Conservation (phyloP, 2,888 invertebrate genomes). For the Nipponacmea schrenckii region DNA sequence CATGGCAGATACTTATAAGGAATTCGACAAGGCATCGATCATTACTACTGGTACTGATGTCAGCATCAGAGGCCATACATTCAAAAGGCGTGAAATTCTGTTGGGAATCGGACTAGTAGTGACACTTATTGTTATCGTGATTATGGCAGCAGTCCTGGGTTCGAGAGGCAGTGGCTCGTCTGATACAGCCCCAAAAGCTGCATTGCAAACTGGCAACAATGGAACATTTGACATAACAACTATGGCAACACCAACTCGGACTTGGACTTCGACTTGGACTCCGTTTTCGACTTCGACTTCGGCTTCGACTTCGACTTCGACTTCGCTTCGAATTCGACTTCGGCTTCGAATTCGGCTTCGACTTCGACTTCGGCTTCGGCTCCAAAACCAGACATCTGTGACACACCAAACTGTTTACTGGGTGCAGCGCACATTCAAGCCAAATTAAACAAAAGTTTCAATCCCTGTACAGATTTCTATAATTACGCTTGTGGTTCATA, state of each 20-base stretch:
- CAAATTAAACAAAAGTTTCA: constrained; percentile 47
- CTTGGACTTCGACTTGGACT: too few relatives aligned
- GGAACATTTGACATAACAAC: too few relatives aligned
- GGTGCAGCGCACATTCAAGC: constrained; percentile 43
- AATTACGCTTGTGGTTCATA: constrained; percentile 70
- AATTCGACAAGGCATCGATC: constrained; percentile 48
- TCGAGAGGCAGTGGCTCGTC: constrained; percentile 11
- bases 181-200: not conserved
- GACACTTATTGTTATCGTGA: constrained; percentile 42
- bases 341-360: too few relatives aligned
- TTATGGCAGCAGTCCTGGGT: constrained; percentile 45
- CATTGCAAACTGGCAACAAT: not conserved
- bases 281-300: too few relatives aligned
- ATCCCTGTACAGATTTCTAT: constrained; percentile 71
- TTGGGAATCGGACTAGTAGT: constrained; percentile 36
- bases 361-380: not conserved
- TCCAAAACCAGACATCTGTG: constrained; percentile 28
- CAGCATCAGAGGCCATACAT: constrained; percentile 33
- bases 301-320: not conserved
- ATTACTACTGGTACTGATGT: constrained; percentile 32
- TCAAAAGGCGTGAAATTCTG: constrained; percentile 49
- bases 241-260: too few relatives aligned
- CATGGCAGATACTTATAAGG: constrained; percentile 50
- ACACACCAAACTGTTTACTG: constrained; percentile 45
- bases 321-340: too few relatives aligned